Conservation (phyloP, 2,888 invertebrate genomes). For the Bugula neritina region DNA sequence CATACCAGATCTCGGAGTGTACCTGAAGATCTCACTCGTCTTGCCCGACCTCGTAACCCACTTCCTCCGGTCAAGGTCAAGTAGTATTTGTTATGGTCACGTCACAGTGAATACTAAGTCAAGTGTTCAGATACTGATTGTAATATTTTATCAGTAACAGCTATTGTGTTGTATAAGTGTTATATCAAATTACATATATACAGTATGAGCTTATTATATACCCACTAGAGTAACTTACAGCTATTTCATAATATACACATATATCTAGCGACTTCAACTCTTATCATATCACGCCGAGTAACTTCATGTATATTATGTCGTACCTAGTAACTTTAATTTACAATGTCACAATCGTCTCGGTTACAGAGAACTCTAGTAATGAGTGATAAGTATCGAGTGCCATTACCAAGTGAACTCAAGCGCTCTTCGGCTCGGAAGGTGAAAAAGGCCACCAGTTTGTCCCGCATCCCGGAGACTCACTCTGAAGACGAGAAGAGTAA, state of each 20-base stretch:
- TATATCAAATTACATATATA: too few relatives aligned
- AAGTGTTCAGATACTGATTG: too few relatives aligned
- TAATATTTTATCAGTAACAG: too few relatives aligned
- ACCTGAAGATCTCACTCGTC: not conserved
- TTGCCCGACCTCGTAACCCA: not conserved
- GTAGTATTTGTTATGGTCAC: too few relatives aligned
- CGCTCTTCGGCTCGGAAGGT: not conserved
- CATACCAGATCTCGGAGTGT: not conserved
- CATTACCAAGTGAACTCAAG: not conserved
- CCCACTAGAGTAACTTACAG: too few relatives aligned
- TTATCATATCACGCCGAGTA: too few relatives aligned
- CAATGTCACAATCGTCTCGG: not conserved
- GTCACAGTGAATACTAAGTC: too few relatives aligned
- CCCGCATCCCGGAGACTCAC: not conserved
- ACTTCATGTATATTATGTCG: too few relatives aligned
- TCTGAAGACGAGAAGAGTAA: constrained; percentile 6
- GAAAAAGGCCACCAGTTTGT: constrained; percentile 18
- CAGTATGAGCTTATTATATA: too few relatives aligned
- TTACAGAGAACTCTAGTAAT: not conserved
- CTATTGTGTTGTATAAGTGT: too few relatives aligned
- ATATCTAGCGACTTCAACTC: too few relatives aligned
- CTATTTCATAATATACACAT: too few relatives aligned
- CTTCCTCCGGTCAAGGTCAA: constrained; percentile 11
- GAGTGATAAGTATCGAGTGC: not conserved
- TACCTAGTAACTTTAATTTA: not conserved